phyloP scores from a whole-genome alignment of 2,888 invertebrate genomes.

The Idaea biselata region DNA sequence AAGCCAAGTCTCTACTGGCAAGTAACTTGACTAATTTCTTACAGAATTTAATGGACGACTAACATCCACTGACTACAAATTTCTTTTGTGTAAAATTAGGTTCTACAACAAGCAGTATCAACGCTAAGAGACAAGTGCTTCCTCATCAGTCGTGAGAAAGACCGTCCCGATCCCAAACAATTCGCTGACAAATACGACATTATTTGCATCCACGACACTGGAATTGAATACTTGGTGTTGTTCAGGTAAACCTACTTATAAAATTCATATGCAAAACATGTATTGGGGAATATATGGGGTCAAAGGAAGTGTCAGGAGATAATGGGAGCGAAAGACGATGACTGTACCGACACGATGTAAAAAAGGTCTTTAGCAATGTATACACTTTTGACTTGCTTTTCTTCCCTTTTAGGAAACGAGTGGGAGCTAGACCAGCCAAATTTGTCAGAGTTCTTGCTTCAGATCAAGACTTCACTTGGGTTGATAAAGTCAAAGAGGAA shows the following conservation, averaged over 20 bases:
- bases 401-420: slow-evolving; percentile 56
- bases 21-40: too few species aligned
- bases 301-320: too few species aligned
- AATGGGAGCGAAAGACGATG: too few species aligned
- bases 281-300: too few species aligned
- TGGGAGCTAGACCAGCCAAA: slow-evolving; percentile 65
- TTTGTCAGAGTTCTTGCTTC: slow-evolving; percentile 66
- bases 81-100: too few species aligned
- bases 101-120: slow-evolving; percentile 65
- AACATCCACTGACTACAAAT: too few species aligned
- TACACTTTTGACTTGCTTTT: background rate
- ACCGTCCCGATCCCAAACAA: slow-evolving; percentile 65
- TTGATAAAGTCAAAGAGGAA: slow-evolving; percentile 71
- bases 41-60: too few species aligned
- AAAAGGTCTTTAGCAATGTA: background rate
- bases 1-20: background rate
- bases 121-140: slow-evolving; percentile 82
- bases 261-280: too few species aligned
- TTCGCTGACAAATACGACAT: slow-evolving; percentile 70
- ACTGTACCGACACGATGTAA: too few species aligned
- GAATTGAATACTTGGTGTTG: slow-evolving; percentile 76
- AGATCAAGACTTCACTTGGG: slow-evolving; percentile 73
- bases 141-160: slow-evolving; percentile 81
- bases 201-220: slow-evolving; percentile 69
- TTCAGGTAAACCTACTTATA: slow-evolving; percentile 32